phyloP scores from a whole-genome alignment of 2,888 invertebrate genomes.

The Neuroscelio doddi region DNA sequence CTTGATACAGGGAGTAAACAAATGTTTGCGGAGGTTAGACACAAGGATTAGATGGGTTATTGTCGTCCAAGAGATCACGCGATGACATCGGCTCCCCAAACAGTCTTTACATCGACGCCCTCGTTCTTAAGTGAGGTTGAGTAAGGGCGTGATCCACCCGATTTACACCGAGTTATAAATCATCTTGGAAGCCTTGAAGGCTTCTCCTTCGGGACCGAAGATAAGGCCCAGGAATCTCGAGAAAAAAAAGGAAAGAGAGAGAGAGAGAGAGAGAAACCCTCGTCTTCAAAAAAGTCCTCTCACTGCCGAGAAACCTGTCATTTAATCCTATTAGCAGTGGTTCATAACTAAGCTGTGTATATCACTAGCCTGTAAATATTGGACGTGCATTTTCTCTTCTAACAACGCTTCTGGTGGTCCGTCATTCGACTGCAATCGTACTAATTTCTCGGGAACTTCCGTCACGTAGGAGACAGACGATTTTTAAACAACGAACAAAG shows the following conservation, averaged over 20 bases:
- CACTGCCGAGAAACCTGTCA: neutral
- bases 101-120: conserved; percentile 7
- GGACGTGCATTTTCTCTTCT: conserved; percentile 15
- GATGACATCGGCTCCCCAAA: conserved; percentile 13
- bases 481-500: no score
- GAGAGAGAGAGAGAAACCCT: neutral
- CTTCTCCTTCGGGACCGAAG: neutral
- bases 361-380: conserved; percentile 10
- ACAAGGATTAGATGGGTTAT: conserved; percentile 23
- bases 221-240: neutral
- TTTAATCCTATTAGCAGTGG: conserved; percentile 9
- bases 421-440: neutral
- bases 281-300: neutral
- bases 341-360: no score
- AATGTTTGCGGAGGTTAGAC: conserved; percentile 26
- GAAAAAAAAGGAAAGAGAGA: no score
- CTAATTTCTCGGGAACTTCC: no score
- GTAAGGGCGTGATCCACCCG: conserved; percentile 10
- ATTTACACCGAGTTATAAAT: conserved; percentile 8
- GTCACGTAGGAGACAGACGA: no score
- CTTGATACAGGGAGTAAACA: conserved; percentile 17
- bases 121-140: conserved; percentile 5
- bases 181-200: neutral
- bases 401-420: neutral
- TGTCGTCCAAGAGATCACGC: conserved; percentile 14